Percentiles rank a stretch among this genome's conserved stretches.
Evolutionary conservation across 2,797 vertebrate species (phyloP).

Genomic region (Orestias chungarensis): DNA sequence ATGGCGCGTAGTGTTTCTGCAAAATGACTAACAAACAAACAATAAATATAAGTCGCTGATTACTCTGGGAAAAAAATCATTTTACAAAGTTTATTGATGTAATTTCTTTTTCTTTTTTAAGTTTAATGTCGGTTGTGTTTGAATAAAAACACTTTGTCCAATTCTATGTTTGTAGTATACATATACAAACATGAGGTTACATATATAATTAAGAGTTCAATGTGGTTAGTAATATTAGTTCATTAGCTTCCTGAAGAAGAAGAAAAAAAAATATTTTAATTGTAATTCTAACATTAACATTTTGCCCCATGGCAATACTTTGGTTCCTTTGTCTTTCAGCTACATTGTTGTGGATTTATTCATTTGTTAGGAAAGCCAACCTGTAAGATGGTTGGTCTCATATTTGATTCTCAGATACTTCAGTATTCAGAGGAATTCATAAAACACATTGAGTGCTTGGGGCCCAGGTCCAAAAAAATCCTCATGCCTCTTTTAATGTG

Average conservation of each 20-base stretch:
- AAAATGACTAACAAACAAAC: not conserved
- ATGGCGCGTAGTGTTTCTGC: conserved; percentile 22
- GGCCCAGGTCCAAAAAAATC: no score
- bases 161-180: not conserved
- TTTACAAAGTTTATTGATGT: not conserved
- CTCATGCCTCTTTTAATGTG: no score
- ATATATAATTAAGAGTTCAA: not conserved
- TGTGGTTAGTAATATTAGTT: no score
- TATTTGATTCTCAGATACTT: no score
- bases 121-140: not conserved
- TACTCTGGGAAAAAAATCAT: not conserved
- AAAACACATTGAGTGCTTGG: no score
- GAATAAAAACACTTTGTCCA: not conserved
- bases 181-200: not conserved
- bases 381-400: no score
- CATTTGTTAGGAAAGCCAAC: not conserved
- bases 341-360: not conserved
- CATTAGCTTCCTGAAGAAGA: no score
- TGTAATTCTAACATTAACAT: no score
- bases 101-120: not conserved
- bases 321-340: not conserved
- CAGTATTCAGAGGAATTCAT: no score
- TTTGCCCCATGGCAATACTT: not conserved
- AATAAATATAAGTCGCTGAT: not conserved
- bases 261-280: no score